These are phyloP conservation scores for Phaethornis superciliosus DNA, from an alignment of 2,113 vertebrate species.

Conservation along the genomic window DNA sequence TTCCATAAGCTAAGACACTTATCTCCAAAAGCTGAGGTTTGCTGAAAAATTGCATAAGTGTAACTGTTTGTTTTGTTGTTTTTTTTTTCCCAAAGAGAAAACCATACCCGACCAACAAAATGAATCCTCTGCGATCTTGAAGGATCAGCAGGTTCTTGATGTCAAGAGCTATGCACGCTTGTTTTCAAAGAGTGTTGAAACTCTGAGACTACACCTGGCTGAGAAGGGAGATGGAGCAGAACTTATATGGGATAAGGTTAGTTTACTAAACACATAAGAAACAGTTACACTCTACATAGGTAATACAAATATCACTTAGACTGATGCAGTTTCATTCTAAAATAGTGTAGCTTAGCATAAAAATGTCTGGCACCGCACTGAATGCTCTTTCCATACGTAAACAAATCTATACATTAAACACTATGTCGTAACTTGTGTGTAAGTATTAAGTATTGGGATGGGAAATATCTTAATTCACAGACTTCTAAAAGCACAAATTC, in stretches of 20 bases:
- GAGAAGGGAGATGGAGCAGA: conserved; percentile 90
- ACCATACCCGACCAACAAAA: conserved; percentile 73
- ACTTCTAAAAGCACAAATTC: background rate
- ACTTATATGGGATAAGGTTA: conserved; percentile 97
- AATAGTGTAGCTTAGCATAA: background rate
- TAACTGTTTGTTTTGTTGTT: background rate
- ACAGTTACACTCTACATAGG: background rate
- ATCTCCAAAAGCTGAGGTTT: background rate
- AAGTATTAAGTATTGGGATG: background rate
- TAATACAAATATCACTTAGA: background rate
- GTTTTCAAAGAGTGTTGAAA: conserved; percentile 91
- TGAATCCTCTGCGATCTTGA: conserved; percentile 80
- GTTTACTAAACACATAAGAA: background rate
- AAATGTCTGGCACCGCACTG: background rate
- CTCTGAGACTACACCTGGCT: conserved; percentile 84
- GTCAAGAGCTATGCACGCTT: conserved; percentile 87
- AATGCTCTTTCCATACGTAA: background rate
- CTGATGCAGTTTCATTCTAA: background rate
- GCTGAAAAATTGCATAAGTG: background rate
- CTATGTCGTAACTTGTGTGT: background rate
- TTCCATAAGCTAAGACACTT: background rate
- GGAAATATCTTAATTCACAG: background rate
- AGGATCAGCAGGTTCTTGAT: conserved; percentile 94
- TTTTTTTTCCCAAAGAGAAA: conserved; percentile 49
- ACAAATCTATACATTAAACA: background rate